Evolutionary conservation across 37 sponge, comb jelly and placozoan species (phyloP).

Genomic region (Mnemiopsis leidyi): DNA sequence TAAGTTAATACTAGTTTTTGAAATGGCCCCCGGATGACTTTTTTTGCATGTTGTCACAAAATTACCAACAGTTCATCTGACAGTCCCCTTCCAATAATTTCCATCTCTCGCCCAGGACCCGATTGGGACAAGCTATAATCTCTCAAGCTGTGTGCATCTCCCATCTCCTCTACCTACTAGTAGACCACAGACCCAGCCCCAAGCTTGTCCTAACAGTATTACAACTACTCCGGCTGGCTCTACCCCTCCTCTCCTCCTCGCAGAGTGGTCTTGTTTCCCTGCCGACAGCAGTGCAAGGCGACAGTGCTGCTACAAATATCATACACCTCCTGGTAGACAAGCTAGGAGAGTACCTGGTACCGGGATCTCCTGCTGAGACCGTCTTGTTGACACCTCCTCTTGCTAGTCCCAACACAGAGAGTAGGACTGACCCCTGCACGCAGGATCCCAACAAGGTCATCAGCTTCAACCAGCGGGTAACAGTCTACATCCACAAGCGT

Average conservation of each 20-base stretch:
- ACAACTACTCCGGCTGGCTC: constrained; percentile 94
- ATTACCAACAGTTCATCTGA: not conserved
- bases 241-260: constrained; percentile 82
- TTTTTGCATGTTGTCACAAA: not conserved
- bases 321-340: constrained; percentile 78
- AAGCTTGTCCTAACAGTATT: constrained; percentile 86
- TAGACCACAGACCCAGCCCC: constrained; percentile 93
- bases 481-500: constrained; percentile 80
- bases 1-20: not conserved
- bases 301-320: constrained; percentile 71
- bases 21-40: not conserved
- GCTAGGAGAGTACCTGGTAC: constrained; percentile 86
- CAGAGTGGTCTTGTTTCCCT: constrained; percentile 77
- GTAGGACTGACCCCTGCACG: not conserved
- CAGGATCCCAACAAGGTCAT: not conserved
- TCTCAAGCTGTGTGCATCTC: constrained; percentile 89
- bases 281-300: constrained; percentile 69
- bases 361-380: constrained; percentile 38
- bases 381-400: not conserved
- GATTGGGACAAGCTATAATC: constrained; percentile 81
- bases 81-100: not conserved
- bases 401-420: not conserved
- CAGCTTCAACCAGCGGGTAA: constrained; percentile 72
- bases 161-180: constrained; percentile 83
- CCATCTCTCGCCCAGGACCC: constrained; percentile 66